A percentile compares a stretch with the other conserved stretches of the same genome.
phyloP scores from a whole-genome alignment of 2,888 invertebrate genomes.

The Anodontia alba region DNA sequence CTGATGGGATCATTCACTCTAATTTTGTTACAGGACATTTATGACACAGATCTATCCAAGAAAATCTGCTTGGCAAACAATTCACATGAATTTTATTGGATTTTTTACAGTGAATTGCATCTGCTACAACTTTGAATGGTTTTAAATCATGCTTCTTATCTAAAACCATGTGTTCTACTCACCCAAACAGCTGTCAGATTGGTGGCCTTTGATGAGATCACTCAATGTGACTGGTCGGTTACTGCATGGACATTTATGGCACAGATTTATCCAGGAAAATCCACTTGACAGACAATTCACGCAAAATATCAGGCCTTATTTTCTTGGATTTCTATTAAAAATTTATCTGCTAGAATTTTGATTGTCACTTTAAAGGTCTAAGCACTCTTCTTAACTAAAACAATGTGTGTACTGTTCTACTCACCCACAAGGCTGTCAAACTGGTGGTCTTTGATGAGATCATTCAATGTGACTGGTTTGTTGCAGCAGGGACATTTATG shows the following conservation, averaged over 20 bases:
- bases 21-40: slow-evolving; percentile 82
- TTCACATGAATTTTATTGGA: too few species aligned
- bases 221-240: slow-evolving; percentile 63
- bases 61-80: too few species aligned
- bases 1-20: slow-evolving; percentile 67
- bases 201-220: slow-evolving; percentile 76
- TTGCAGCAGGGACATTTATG: slow-evolving; percentile 82
- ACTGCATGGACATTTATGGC: slow-evolving; percentile 81
- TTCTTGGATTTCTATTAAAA: too few species aligned
- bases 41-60: slow-evolving; percentile 78
- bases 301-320: slow-evolving; percentile 82
- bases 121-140: too few species aligned
- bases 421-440: slow-evolving; percentile 80
- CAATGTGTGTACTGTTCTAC: neutral
- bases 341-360: too few species aligned
- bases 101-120: too few species aligned
- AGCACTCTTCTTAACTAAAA: too few species aligned
- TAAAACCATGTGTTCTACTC: slow-evolving; percentile 19
- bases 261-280: slow-evolving; percentile 79
- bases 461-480: slow-evolving; percentile 49
- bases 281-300: slow-evolving; percentile 78
- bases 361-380: too few species aligned
- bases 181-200: slow-evolving; percentile 80
- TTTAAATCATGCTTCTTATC: too few species aligned
- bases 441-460: slow-evolving; percentile 78